These are phyloP conservation scores for Brienomyrus longianalis DNA, from an alignment of 2,113 vertebrate genomes.

Conservation along the genomic window DNA sequence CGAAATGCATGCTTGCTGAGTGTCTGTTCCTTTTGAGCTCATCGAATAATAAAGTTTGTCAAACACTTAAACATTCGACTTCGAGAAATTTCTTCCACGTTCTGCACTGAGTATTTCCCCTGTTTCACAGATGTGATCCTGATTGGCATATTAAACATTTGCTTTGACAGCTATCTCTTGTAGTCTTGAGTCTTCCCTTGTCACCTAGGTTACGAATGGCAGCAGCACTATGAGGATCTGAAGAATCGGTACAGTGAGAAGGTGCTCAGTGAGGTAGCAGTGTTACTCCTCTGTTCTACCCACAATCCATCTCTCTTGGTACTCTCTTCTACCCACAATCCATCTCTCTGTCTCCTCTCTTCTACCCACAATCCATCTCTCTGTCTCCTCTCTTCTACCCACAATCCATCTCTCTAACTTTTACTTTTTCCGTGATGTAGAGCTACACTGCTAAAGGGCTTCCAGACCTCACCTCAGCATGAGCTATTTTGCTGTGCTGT, in stretches of 20 bases:
- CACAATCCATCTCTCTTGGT: not conserved
- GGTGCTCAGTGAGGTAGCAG: constrained; percentile 52
- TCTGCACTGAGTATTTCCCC: not conserved
- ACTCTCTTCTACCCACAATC: too few relatives aligned
- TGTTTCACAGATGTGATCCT: not conserved
- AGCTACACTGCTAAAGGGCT: not conserved
- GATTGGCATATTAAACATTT: not conserved
- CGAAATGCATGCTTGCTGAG: too few relatives aligned
- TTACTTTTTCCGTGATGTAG: not conserved
- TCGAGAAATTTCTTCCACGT: too few relatives aligned
- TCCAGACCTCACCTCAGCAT: not conserved
- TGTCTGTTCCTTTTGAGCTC: too few relatives aligned
- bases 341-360: not conserved
- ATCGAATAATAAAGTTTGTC: too few relatives aligned
- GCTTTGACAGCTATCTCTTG: not conserved
- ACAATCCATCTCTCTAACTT: too few relatives aligned
- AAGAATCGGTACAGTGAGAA: constrained; percentile 54
- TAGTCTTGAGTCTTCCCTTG: not conserved
- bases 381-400: not conserved
- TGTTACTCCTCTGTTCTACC: not conserved
- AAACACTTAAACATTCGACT: too few relatives aligned
- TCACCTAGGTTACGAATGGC: constrained; percentile 56
- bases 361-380: not conserved
- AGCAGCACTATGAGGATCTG: constrained; percentile 59
- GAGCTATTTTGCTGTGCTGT: not conserved